Evolutionary conservation across 1,140 invertebrate species (phyloP), one percentile per base, ranked within the genome.

Genomic region (Globodera rostochiensis): DNA sequence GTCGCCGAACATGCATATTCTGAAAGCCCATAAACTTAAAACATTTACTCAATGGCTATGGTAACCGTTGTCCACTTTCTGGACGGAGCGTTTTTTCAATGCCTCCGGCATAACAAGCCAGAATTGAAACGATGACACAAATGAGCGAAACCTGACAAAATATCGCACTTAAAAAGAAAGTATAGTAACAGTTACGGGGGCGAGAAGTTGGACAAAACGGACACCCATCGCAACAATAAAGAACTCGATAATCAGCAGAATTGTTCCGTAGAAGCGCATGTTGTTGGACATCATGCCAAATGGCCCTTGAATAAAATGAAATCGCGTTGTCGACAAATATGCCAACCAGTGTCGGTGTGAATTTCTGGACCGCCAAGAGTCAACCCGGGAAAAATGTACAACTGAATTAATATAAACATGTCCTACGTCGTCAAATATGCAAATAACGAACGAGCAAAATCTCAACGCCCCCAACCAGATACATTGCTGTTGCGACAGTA

Each of bases 401-500:
- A 90, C 91, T 92, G 87, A 80, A 90, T 36, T 13, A 45, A 47
- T 25, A n/a, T 15, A 76, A 21, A 36, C 1, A 47, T 46, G 19
- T 36, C 36, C 36, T 36, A 36, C 1, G 36, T 36, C 36, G 36
- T 36, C 50, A 60, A 77, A 76, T 78, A 36, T 57, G 73, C 19
- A 21, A 50, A 82, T 82, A 19, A 87, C 89, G 84, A 83, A 98
- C 96, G 92, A 98, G 92, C 64, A 98, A 93, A 86, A 99, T 99
- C 92, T 99, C 97, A 49, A 99, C 95, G 45, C 97, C 96, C 87
- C 97, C 97, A 67, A 97, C 90, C 53, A 92, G 96, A 91, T 99
- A 99, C 97, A 99, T 99, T 82, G 97, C 95, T 4, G 95, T 96
- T 8, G 97, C 97, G 36, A 99, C 92, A 0, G 96, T 98, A 53